phyloP scores from a whole-genome alignment of 2,113 vertebrate genomes.

The Gobio gobio region DNA sequence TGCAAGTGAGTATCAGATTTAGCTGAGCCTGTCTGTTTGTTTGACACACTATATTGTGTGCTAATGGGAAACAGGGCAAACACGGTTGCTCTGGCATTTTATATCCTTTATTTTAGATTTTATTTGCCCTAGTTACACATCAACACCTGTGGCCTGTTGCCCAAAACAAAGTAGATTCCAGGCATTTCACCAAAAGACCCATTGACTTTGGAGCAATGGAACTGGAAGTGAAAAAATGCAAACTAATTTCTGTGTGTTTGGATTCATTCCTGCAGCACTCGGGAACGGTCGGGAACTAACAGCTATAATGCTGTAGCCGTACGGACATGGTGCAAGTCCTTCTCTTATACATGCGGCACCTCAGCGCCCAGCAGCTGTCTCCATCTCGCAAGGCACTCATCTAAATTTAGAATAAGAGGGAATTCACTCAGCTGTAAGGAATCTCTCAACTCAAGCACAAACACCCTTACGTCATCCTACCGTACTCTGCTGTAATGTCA shows the following conservation, averaged over 20 bases:
- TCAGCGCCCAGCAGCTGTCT: slow-evolving; percentile 10
- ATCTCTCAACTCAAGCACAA: slow-evolving; percentile 33
- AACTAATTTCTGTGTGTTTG: neutral
- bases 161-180: neutral
- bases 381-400: slow-evolving; percentile 5
- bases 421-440: slow-evolving; percentile 36
- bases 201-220: neutral
- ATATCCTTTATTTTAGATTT: neutral
- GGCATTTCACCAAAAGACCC: no score
- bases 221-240: neutral
- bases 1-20: neutral
- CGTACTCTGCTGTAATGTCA: neutral
- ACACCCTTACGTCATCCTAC: slow-evolving; percentile 7
- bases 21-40: no score
- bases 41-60: no score
- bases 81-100: no score
- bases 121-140: neutral
- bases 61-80: no score
- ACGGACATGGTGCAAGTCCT: neutral
- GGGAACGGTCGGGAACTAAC: neutral
- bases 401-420: slow-evolving; percentile 34
- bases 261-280: neutral
- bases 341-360: neutral
- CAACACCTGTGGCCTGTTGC: neutral
- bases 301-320: neutral